phyloP scores from a whole-genome alignment of 2,888 invertebrate species.

The Amiota mariae region DNA sequence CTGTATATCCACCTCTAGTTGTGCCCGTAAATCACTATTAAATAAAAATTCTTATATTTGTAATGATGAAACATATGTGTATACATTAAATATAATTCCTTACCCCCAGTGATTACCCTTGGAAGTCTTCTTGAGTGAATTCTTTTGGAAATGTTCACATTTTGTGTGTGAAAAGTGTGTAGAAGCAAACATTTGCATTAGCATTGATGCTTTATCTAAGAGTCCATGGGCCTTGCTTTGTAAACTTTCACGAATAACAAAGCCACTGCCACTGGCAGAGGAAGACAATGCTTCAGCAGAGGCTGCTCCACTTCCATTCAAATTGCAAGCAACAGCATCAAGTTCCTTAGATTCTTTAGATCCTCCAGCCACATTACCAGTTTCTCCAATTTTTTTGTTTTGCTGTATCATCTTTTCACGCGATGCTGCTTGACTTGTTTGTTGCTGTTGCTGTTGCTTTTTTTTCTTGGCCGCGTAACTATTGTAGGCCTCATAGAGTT shows the following conservation, averaged over 20 bases:
- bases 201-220: constrained; percentile 89
- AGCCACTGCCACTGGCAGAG: not conserved
- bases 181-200: constrained; percentile 93
- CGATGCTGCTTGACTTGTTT: not conserved
- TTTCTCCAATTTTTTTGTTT: not conserved
- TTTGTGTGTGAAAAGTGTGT: constrained; percentile 95
- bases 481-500: constrained; percentile 64
- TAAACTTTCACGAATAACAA: constrained; percentile 58
- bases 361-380: not conserved
- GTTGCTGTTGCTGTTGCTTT: not conserved
- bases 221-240: constrained; percentile 75
- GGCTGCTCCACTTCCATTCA: not conserved
- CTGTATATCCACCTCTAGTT: constrained; percentile 81
- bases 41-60: not conserved
- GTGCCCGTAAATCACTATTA: constrained; percentile 95
- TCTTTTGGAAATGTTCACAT: constrained; percentile 79
- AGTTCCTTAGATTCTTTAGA: not conserved
- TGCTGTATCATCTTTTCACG: not conserved
- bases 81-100: constrained; percentile 40
- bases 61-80: not conserved
- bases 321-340: not conserved
- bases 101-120: constrained; percentile 94
- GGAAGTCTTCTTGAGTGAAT: constrained; percentile 87
- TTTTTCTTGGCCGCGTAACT: constrained; percentile 72
- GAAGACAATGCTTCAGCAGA: not conserved